Base-by-base conservation (phyloP, 1,140 invertebrate genomes). In the Anadara kagoshimensis region DNA sequence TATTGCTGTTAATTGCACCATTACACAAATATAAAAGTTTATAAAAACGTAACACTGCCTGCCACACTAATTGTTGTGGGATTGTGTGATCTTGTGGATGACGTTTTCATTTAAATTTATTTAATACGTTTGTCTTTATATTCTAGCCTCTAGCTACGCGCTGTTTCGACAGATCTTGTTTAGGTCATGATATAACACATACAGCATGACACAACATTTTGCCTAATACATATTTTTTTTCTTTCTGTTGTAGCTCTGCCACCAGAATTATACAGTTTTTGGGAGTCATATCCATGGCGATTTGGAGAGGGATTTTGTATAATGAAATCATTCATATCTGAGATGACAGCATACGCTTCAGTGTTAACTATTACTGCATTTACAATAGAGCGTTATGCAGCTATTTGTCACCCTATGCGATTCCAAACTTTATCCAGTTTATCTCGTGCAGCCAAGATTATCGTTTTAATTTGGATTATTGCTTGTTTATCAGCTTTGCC, bases 291-390 rank as follows among this genome's bases (percentile, higher is more conserved):
- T 89, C 95, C 96, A 0, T 97, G 96, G 88, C 90, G 94, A 11
- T 97, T 98, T 81, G 96, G 96, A 0, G 93, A 94, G 73, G 90
- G 90, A 0, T 96, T 97, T 87, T 98, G 96, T 87, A 91, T 96
- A 10, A 88, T 96, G 29, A 93, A 95, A 69, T 94, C 95, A 0
- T 91, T 96, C 45, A 92, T 95, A 1, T 93, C 95, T 0, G 97
- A 98, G 86, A 96, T 94, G 5, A 97, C 96, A 0, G 95, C 95
- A 1, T 97, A 98, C 87, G 96, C 97, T 0, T 97, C 97, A 0
- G 94, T 98, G 0, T 91, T 98, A 56, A 97, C 95, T 10, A 97
- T 97, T 58, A 95, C 95, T 0, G 95, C 95, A 3, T 99, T 99
- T 89, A 98, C 97, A 0, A 92, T 97, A 7, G 97, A 99, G 87